A percentile compares a stretch with the other conserved stretches of the same genome.
Conservation (phyloP, 1,140 invertebrate genomes). For the Drosophila littoralis region DNA sequence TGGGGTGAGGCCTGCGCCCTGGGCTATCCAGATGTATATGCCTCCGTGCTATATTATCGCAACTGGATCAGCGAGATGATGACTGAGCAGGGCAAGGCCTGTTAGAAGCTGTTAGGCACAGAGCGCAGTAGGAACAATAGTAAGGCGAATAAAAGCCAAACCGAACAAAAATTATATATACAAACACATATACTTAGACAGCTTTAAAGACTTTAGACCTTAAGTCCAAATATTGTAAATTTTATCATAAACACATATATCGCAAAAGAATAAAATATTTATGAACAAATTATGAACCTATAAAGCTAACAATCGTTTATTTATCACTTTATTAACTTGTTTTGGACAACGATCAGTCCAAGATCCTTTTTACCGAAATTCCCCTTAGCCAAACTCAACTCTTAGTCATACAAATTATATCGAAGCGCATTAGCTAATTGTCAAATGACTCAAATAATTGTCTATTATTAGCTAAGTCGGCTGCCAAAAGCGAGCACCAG, state of each 20-base stretch:
- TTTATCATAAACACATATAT: conserved; percentile 48
- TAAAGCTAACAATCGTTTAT: neutral
- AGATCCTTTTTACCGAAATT: neutral
- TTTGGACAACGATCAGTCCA: neutral
- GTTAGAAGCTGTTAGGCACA: conserved; percentile 13
- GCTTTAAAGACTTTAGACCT: conserved; percentile 3
- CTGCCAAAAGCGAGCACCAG: neutral
- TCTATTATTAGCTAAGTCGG: conserved; percentile 29
- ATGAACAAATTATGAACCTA: conserved; percentile 7
- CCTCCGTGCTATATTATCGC: conserved; percentile 80
- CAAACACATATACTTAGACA: conserved; percentile 8
- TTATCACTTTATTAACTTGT: conserved; percentile 33
- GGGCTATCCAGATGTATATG: conserved; percentile 86
- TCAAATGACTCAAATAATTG: conserved; percentile 24
- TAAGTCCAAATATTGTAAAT: conserved; percentile 46
- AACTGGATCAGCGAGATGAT: conserved; percentile 73
- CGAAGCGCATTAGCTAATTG: neutral
- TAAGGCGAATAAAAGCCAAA: conserved; percentile 48
- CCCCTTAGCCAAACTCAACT: neutral
- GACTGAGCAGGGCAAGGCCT: conserved; percentile 42
- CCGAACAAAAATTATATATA: conserved; percentile 47
- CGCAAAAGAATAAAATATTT: conserved; percentile 40
- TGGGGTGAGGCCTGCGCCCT: conserved; percentile 86
- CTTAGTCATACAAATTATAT: conserved; percentile 25
- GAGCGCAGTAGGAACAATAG: neutral